Base-by-base conservation (phyloP, 2,113 vertebrate genomes). In the Macrotus californicus region DNA sequence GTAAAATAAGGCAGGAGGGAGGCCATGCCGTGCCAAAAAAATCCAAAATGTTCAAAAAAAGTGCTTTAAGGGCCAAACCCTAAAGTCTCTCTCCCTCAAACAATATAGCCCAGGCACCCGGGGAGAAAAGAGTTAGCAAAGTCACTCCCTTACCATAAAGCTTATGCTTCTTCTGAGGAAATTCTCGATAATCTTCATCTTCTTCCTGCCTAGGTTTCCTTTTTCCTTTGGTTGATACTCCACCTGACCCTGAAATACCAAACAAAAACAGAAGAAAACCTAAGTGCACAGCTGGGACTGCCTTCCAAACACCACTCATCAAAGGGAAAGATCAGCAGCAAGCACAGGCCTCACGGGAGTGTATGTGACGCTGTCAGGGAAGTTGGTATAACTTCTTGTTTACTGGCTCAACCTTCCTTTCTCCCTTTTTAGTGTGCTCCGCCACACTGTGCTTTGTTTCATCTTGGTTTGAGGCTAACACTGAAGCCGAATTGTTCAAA, bases 111-210 rank as follows among this genome's bases (percentile, higher is more conserved):
- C 15, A 61, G 21, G 56, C 34, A 66, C 72, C 29, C 34, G 41
- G 0, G 12, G 77, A 84, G 81, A 73, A 86, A 91, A 90, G 29
- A 81, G 83, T 66, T 6, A 75, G 52, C 11, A 48, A 91, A 94
- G 29, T 56, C 67, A 95, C 29, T 84, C 36, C 31, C 96, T 97
- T 98, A 98, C 98, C 98, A 0, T 96, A 97, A 90, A 97, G 95
- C 91, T 98, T 98, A 93, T 97, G 98, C 92, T 98, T 98, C 97
- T 98, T 98, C 93, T 93, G 97, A 85, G 98, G 98, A 94, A 97
- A 96, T 56, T 98, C 98, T 93, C 98, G 95, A 96, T 96, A 97
- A 88, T 98, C 98, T 92, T 98, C 98, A 2, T 83, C 94, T 93
- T 98, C 98, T 76, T 90, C 96, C 75, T 97, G 97, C 86, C 96